Base-by-base conservation (phyloP, 1,140 invertebrate genomes). In the Doryteuthis pealeii region DNA sequence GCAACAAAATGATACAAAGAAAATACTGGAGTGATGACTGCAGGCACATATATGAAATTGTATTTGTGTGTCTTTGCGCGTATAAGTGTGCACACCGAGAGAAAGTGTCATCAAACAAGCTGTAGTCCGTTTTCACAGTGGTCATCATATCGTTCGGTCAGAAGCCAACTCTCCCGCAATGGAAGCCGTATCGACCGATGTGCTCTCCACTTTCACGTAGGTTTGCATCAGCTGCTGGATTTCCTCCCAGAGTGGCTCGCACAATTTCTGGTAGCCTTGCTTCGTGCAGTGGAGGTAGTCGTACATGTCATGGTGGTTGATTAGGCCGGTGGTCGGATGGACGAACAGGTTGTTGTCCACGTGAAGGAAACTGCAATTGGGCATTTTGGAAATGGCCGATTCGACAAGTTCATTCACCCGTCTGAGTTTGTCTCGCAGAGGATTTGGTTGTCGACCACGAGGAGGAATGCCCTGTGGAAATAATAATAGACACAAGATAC, bases 271-370 rank as follows among this genome's bases (percentile, higher is more conserved):
- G 87, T 95, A 94, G 62, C 94, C 95, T 71, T 91, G 89, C 87
- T 93, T 92, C 2, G 94, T 95, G 43, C 95, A 90, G 84, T 95
- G 93, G 35, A 96, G 90, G 87, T 95, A 96, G 87, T 97, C 95
- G 83, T 93, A 92, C 93, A 96, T 94, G 84, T 96, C 95, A 82
- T 92, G 92, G 83, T 94, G 93, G 84, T 92, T 93, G 73, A 96
- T 95, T 31, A 90, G 91, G 12, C 93, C 94, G 87, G 95, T 93
- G 58, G 90, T 89, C 82, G 93, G 91, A 31, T 76, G 79, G 10
- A 87, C 71, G 71, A 95, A 90, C 79, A 94, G 91, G 32, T 92
- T 92, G 81, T 93, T 92, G 82, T 94, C 93, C 6, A 84, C 74
- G 54, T 81, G 75, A 18, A 88, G 76, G 75, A 85, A 86, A 73